Conservation (phyloP, 2,888 invertebrate genomes). For the Drosophila picticornis region DNA sequence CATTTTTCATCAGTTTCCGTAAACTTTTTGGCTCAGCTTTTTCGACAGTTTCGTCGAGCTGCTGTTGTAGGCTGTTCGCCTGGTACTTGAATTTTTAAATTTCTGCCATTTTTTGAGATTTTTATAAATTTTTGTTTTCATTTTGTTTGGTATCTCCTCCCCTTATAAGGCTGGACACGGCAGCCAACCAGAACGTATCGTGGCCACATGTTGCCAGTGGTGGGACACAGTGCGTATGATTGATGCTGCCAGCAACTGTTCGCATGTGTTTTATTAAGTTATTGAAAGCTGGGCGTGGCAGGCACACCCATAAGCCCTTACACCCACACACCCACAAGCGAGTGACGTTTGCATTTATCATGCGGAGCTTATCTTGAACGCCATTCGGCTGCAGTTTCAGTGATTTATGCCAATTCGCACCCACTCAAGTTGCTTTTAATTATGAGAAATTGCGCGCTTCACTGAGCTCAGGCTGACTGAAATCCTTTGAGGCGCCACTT, state of each 20-base stretch:
- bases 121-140: constrained; percentile 13
- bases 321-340: constrained; percentile 1
- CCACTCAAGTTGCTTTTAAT: constrained; percentile 63
- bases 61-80: constrained; percentile 48
- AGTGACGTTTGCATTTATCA: constrained; percentile 42
- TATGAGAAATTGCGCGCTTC: constrained; percentile 57
- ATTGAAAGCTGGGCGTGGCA: constrained; percentile 20
- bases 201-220: constrained; percentile 13
- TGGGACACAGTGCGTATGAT: constrained; percentile 33
- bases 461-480: constrained; percentile 9
- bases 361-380: constrained; percentile 41
- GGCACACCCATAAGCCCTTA: neutral
- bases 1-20: constrained; percentile 48
- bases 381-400: constrained; percentile 33
- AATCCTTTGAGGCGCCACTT: constrained; percentile 50
- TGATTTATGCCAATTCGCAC: constrained; percentile 69
- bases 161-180: neutral
- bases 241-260: constrained; percentile 22
- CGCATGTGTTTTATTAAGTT: constrained; percentile 43
- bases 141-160: neutral
- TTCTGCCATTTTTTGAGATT: constrained; percentile 40
- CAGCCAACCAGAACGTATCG: neutral
- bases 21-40: constrained; percentile 30
- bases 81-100: constrained; percentile 63
- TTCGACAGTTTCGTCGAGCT: constrained; percentile 38